phyloP scores from a whole-genome alignment of 2,113 vertebrate genomes.

The Nesoenas mayeri region DNA sequence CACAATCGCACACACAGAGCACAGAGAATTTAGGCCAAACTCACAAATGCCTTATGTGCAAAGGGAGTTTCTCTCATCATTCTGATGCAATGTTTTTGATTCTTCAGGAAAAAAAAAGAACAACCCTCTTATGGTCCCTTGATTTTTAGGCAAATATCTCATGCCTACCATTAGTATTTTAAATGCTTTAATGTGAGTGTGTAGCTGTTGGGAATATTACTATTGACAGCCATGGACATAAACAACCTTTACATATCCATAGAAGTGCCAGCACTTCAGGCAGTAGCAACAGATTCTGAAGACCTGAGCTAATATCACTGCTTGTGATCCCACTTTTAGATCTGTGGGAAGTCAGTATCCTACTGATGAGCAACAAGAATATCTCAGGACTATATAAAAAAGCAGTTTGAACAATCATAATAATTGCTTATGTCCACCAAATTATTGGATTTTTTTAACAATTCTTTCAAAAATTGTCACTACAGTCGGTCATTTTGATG shows the following conservation, averaged over 20 bases:
- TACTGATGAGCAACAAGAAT: not conserved
- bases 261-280: not conserved
- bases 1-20: accelerated
- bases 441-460: not conserved
- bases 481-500: not conserved
- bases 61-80: not conserved
- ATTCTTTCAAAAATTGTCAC: not conserved
- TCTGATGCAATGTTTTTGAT: not conserved
- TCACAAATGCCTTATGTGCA: not conserved
- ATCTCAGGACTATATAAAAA: not conserved
- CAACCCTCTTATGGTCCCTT: not conserved
- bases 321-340: not conserved
- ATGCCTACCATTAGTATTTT: not conserved
- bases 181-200: not conserved
- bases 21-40: not conserved
- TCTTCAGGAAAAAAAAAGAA: not conserved
- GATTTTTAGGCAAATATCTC: not conserved
- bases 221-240: not conserved
- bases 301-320: not conserved
- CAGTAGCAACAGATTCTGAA: not conserved
- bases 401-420: not conserved
- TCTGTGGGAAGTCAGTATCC: not conserved
- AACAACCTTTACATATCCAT: not conserved
- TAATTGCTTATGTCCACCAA: not conserved
- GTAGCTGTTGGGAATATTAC: not conserved